These are phyloP conservation scores for Pherbina coryleti DNA, from an alignment of 2,888 invertebrate genomes.

Conservation along the genomic window DNA sequence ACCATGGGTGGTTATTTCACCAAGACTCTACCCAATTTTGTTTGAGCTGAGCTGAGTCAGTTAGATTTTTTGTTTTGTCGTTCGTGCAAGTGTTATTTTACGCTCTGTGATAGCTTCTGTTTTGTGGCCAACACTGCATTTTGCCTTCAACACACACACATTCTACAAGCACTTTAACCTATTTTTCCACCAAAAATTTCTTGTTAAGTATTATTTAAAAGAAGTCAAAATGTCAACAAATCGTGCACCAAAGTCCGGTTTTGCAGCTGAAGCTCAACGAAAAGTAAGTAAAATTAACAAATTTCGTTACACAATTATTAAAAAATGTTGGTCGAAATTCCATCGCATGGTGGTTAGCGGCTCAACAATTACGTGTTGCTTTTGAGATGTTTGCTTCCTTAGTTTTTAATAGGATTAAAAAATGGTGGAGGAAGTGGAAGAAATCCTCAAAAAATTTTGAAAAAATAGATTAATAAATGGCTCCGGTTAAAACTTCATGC, in stretches of 20 bases:
- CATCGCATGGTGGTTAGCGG: not conserved
- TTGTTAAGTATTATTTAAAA: conserved; percentile 34
- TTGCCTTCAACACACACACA: conserved; percentile 34
- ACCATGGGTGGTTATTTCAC: too few relatives aligned
- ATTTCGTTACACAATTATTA: not conserved
- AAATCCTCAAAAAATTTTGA: too few relatives aligned
- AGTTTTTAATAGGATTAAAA: not conserved
- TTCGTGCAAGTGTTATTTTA: conserved; percentile 50
- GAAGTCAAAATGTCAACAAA: conserved; percentile 67
- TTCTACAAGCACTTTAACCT: conserved; percentile 24
- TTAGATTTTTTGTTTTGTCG: conserved; percentile 53
- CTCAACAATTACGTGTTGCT: not conserved
- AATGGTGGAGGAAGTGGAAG: not conserved
- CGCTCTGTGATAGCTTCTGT: conserved; percentile 58
- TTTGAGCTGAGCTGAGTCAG: conserved; percentile 39
- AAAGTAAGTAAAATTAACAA: conserved; percentile 78
- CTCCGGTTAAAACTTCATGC: too few relatives aligned
- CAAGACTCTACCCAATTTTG: too few relatives aligned
- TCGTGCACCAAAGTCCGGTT: conserved; percentile 76
- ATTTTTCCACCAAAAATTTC: conserved; percentile 24
- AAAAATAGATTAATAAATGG: too few relatives aligned
- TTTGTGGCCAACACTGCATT: conserved; percentile 52
- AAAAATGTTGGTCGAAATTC: not conserved
- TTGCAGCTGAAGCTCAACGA: conserved; percentile 95
- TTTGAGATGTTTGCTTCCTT: not conserved